Base-by-base conservation (phyloP, 2,888 invertebrate species). In the Ophion costatus region DNA sequence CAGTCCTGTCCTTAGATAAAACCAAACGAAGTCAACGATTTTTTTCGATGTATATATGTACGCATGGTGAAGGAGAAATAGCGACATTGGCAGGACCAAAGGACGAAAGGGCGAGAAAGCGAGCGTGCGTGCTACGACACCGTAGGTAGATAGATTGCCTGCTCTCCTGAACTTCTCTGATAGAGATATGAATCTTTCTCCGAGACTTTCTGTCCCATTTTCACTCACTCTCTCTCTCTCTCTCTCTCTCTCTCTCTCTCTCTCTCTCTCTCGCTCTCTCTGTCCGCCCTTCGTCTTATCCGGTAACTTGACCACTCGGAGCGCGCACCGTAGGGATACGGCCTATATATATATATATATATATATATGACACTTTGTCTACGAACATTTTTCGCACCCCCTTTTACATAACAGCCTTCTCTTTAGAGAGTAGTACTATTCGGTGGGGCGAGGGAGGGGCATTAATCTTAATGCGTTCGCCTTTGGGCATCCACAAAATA, bases 101-200 rank as follows among this genome's bases (percentile, higher is more conserved):
- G 61, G 24, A 80, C 66, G 78, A 82, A 82, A 82, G 82, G 77
- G 87, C 69, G 66, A 83, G 80, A 70, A 77, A 81, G 67, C 64
- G 83, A 78, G 82, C 70, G 88, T 81, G 88, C 85, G 85, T 83
- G 85, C 24, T 38, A n/a, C 82, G 86, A 85, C 80, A 78, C 82
- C 84, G 87, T 88, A 87, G 88, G 88, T 90, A 90, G 92, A 92
- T 92, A 92, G 92, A 92, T 92, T 90, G 90, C 87, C 86, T 80
- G 89, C 87, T 91, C 90, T 85, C 87, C 87, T 92, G 91, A 92
- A 92, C 91, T 91, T 90, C 89, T 90, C 89, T 90, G 91, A 92
- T 92, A 92, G 90, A 92, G 92, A 92, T 92, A 92, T 92, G 92
- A 92, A 92, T 92, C 92, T 92, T 91, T 91, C 90, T 89, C 85